Evolutionary conservation across 2,797 vertebrate species (phyloP).

Genomic region (Natrix natrix): DNA sequence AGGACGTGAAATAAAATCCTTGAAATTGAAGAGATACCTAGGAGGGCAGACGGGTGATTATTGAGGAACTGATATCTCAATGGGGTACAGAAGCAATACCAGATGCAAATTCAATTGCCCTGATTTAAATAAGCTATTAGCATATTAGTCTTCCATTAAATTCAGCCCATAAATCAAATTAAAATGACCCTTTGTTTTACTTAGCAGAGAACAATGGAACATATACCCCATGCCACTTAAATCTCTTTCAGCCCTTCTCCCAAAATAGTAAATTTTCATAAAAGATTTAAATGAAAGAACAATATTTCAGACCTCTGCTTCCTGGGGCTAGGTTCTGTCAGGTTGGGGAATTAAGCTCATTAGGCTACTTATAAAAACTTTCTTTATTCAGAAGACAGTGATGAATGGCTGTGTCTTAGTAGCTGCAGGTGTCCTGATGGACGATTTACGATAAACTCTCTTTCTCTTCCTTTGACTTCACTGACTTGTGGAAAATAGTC

Average conservation of each 20-base stretch:
- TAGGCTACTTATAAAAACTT: conserved; percentile 44
- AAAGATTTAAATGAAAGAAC: conserved; percentile 34
- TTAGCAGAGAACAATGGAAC: conserved; percentile 29
- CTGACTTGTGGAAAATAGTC: background rate
- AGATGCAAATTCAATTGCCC: conserved; percentile 42
- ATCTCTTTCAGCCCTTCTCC: conserved; percentile 18
- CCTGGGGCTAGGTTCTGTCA: conserved; percentile 36
- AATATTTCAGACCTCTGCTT: conserved; percentile 36
- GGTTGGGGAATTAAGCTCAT: conserved; percentile 53
- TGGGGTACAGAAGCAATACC: conserved; percentile 30
- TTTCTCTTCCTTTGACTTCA: conserved; percentile 8
- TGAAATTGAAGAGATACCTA: conserved; percentile 48
- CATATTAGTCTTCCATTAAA: conserved; percentile 24
- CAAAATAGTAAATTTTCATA: conserved; percentile 31
- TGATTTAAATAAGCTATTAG: conserved; percentile 49
- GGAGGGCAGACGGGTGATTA: conserved; percentile 24
- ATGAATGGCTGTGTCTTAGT: conserved; percentile 8
- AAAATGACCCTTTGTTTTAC: conserved; percentile 50
- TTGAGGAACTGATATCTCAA: conserved; percentile 26
- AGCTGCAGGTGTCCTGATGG: conserved; percentile 38
- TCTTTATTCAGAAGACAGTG: conserved; percentile 40
- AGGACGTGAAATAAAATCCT: conserved; percentile 46
- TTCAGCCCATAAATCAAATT: conserved; percentile 8
- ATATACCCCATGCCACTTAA: background rate
- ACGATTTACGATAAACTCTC: conserved; percentile 7